Evolutionary conservation across 2,113 vertebrate species (phyloP).

Genomic region (Elanoides forficatus): DNA sequence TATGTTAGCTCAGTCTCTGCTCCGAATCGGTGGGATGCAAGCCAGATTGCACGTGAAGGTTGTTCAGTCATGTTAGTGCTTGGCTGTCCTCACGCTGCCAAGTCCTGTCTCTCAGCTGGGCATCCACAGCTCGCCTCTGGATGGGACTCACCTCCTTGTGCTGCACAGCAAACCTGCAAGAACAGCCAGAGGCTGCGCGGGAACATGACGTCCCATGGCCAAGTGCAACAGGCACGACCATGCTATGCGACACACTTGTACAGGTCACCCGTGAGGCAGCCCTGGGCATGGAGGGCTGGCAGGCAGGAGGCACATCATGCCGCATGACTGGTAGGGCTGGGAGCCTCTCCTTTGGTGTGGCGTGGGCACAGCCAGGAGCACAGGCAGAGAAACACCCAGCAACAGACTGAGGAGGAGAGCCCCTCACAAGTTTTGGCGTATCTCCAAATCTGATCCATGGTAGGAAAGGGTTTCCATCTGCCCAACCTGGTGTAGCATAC

Average conservation of each 20-base stretch:
- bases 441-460: not conserved
- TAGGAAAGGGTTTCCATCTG: not conserved
- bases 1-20: not conserved
- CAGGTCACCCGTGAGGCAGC: not conserved
- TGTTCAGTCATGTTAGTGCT: not conserved
- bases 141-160: not conserved
- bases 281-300: not conserved
- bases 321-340: not conserved
- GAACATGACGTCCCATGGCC: not conserved
- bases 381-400: not conserved
- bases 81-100: not conserved
- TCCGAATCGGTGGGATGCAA: not conserved
- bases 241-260: not conserved
- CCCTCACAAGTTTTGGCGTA: not conserved
- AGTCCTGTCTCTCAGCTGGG: not conserved
- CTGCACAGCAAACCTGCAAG: not conserved
- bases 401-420: not conserved
- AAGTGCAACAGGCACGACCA: not conserved
- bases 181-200: not conserved
- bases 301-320: not conserved
- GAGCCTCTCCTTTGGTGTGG: not conserved
- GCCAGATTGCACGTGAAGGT: not conserved
- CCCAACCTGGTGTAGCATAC: not conserved
- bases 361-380: not conserved
- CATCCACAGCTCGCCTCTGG: not conserved